Base-by-base conservation (phyloP, 2,113 vertebrate genomes). In the Geothlypis trichas region DNA sequence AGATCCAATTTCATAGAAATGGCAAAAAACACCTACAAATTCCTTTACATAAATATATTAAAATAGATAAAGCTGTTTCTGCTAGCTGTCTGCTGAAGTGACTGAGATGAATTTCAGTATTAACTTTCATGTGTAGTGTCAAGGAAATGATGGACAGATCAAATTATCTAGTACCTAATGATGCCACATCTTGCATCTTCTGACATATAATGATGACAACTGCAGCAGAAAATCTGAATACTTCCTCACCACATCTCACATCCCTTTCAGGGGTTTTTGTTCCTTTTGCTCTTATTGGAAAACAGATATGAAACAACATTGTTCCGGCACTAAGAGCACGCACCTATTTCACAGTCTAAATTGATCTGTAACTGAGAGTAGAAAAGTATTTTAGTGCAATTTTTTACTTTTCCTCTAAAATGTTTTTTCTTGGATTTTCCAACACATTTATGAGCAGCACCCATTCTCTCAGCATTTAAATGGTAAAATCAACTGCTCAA, bases 241-340 rank as follows among this genome's bases (percentile, higher is more conserved):
- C 2, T 16, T 23, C 4, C 8, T 3, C 27, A 6, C 1, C 2
- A n/a, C 3, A 24, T 2, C 3, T 63, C 23, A 18, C 31, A 54
- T 8, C 8, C 1, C 2, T 59, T 55, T 55, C 28, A 73, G 11
- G 4, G 3, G 1, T 15, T 69, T 63, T 75, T 69, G 2, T 41
- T 35, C 12, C 6, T 61, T 79, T 61, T 75, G 7, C 11, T 78
- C 15, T 13, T 44, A 26, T 10, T 49, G 67, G 55, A 61, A 90
- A 83, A 59, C 10, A 65, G 52, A 20, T 35, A 9, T 11, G 2
- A 62, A 76, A 71, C 7, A 37, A 33, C 18, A 33, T 24, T 66
- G 13, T 66, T 76, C 52, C 39, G 49, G 13, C 24, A 55, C 9
- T 44, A 46, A 35, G 21, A 76, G 35, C 21, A 39, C 10, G 1